phyloP scores from a whole-genome alignment of 2,797 vertebrate species.

The Muraenolepis orangiensis region DNA sequence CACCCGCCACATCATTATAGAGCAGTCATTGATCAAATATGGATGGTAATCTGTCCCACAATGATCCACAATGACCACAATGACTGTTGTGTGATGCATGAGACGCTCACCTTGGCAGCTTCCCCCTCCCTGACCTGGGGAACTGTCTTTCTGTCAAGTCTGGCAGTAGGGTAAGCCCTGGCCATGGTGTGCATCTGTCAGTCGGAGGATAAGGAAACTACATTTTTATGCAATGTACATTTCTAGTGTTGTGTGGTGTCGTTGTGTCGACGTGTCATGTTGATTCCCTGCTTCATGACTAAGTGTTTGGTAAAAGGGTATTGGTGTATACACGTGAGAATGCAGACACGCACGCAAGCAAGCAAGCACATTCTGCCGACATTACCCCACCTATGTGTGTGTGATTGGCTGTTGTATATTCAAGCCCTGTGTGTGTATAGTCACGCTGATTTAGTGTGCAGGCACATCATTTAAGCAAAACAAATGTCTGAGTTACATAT shows the following conservation, averaged over 20 bases:
- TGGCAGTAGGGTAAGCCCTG: constrained; percentile 39
- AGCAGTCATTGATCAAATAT: constrained; percentile 56
- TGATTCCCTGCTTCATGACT: background rate
- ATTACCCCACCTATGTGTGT: background rate
- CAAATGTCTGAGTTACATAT: background rate
- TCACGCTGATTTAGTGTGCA: too few relatives aligned
- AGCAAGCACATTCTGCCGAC: background rate
- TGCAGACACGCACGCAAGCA: background rate
- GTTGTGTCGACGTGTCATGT: too few relatives aligned
- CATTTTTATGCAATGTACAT: background rate
- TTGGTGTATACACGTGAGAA: background rate
- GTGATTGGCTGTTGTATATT: background rate
- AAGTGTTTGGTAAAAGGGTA: background rate
- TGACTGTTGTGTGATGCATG: constrained; percentile 32
- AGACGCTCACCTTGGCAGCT: constrained; percentile 9
- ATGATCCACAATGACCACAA: too few relatives aligned
- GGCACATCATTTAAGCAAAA: too few relatives aligned
- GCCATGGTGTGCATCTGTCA: constrained; percentile 36
- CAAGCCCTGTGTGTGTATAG: background rate
- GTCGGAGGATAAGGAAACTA: background rate
- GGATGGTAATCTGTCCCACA: constrained; percentile 35
- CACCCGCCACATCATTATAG: constrained; percentile 49
- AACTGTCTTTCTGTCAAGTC: constrained; percentile 27
- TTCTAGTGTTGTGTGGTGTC: too few relatives aligned
- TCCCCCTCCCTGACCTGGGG: constrained; percentile 44